Percentiles rank a stretch among this genome's conserved stretches.
Conservation (phyloP, 2,797 vertebrate genomes). For the Antrozous pallidus region DNA sequence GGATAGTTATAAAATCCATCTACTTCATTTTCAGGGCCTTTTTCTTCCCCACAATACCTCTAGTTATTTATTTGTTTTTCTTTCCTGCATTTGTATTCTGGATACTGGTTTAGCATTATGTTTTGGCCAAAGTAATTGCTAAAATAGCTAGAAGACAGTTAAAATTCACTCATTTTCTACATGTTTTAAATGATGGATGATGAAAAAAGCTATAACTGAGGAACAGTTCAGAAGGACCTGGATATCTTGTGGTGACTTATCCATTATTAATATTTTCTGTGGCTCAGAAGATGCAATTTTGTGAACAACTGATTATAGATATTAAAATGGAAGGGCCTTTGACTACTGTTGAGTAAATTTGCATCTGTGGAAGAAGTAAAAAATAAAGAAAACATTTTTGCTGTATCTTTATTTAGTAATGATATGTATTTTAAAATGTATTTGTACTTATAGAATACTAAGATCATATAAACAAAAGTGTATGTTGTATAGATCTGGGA, state of each 20-base stretch:
- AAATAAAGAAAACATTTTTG: neutral
- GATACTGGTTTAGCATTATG: neutral
- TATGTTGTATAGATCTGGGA: neutral
- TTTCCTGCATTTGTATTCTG: neutral
- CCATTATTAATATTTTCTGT: conserved; percentile 1
- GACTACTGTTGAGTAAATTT: neutral
- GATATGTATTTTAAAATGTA: neutral
- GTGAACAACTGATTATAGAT: neutral
- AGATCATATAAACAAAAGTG: neutral
- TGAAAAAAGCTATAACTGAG: neutral
- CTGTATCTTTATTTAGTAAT: neutral
- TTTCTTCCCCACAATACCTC: neutral
- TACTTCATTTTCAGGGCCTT: neutral
- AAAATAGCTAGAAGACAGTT: neutral
- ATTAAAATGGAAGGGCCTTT: neutral
- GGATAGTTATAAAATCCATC: neutral
- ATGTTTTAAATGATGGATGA: neutral
- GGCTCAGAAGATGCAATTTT: neutral
- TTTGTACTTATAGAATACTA: neutral
- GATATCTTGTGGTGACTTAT: neutral
- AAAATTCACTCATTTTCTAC: neutral
- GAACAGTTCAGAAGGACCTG: neutral
- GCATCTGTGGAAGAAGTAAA: neutral
- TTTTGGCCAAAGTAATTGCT: conserved; percentile 31
- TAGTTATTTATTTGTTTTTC: conserved; percentile 20